Conservation (phyloP, 2,888 invertebrate species). For the Achlya flavicornis region DNA sequence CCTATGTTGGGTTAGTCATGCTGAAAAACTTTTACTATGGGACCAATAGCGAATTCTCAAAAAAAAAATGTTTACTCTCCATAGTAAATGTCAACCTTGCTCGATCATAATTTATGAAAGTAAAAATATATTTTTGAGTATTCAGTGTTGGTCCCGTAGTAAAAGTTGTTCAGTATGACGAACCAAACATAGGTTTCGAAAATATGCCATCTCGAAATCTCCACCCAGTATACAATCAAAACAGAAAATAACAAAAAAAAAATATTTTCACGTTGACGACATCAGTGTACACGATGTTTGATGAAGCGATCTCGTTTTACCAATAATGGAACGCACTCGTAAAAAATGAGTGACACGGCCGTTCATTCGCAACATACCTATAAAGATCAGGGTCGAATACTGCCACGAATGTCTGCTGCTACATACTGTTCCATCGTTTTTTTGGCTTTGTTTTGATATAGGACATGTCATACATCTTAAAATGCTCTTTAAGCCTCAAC, state of each 20-base stretch:
- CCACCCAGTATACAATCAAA: not conserved
- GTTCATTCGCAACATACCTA: not conserved
- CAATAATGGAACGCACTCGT: constrained; percentile 12
- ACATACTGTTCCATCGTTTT: not conserved
- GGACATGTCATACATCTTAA: not conserved
- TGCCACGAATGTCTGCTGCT: not conserved
- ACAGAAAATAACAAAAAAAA: not conserved
- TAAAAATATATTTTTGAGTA: too few relatives aligned
- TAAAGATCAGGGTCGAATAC: not conserved
- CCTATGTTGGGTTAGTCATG: too few relatives aligned
- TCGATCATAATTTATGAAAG: too few relatives aligned
- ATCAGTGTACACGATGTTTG: constrained; percentile 11
- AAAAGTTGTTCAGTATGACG: too few relatives aligned
- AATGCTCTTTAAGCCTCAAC: not conserved
- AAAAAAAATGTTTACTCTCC: too few relatives aligned
- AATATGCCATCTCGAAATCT: too few relatives aligned
- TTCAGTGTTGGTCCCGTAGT: too few relatives aligned
- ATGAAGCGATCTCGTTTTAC: constrained; percentile 11
- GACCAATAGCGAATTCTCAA: too few relatives aligned
- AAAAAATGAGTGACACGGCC: constrained; percentile 12
- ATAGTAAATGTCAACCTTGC: too few relatives aligned
- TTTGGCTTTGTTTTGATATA: not conserved
- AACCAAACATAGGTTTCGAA: too few relatives aligned
- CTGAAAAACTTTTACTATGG: too few relatives aligned
- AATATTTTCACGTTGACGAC: not conserved